Conservation (phyloP, 2,113 vertebrate species). For the Microtus pennsylvanicus region DNA sequence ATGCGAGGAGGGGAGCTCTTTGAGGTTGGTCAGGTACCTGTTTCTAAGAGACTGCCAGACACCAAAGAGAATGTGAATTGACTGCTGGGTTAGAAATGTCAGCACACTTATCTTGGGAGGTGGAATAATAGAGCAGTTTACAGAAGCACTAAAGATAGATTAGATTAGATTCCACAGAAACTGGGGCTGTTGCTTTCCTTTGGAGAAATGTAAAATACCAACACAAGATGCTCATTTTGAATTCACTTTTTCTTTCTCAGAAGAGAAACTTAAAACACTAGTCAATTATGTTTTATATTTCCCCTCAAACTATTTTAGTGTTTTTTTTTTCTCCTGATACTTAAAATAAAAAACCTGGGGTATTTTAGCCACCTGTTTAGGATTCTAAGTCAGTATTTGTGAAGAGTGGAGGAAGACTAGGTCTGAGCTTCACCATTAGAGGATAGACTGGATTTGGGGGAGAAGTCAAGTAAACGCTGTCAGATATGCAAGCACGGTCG, state of each 20-base stretch:
- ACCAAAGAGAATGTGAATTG: constrained; percentile 31
- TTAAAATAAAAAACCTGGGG: neutral
- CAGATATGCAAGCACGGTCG: neutral
- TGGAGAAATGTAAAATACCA: constrained; percentile 12
- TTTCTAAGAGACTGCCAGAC: neutral
- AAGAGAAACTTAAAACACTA: neutral
- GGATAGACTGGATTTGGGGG: neutral
- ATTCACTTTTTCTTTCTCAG: constrained; percentile 29
- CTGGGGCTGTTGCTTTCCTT: neutral
- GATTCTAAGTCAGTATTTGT: neutral
- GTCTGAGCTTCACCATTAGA: constrained; percentile 21
- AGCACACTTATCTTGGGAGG: neutral
- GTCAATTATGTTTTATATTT: constrained; percentile 13
- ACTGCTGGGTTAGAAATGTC: constrained; percentile 52
- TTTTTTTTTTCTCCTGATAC: neutral
- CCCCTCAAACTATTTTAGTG: constrained; percentile 4
- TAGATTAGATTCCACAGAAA: neutral
- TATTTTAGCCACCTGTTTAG: neutral
- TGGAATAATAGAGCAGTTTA: neutral
- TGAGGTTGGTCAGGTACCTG: constrained; percentile 16
- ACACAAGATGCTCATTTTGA: neutral
- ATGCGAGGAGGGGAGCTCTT: neutral
- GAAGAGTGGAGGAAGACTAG: constrained; percentile 4
- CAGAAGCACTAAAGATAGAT: neutral
- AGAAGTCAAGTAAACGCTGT: neutral